Evolutionary conservation across 2,888 invertebrate genomes (phyloP), one percentile per base, ranked within the genome.

Genomic region (Oligia latruncula): DNA sequence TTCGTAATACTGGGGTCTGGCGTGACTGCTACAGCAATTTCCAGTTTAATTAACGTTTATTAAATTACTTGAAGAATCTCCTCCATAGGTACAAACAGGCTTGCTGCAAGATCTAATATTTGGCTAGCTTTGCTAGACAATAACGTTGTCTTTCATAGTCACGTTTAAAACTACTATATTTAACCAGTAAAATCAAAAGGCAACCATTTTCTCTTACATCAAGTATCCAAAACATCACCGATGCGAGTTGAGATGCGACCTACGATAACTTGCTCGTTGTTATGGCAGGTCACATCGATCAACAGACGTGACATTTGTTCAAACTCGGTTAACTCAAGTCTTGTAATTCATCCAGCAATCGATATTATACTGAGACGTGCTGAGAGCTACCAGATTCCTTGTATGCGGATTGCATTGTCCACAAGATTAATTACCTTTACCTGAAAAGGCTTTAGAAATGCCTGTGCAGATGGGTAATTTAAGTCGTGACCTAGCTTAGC

Each of bases 361-460:
- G 49, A 78, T 80, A 68, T 46, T 66, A 35, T 29, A 67, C n/a
- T 8, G 23, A 29, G 64, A 55, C 29, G 11, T 75, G 35, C 52
- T 49, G 23, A 66, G 4, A 71, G 73, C 46, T 75, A 58, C 70
- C 60, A 81, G 72, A 65, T 55, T 35, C 20, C 60, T 78, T 29
- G 49, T 13, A 77, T 77, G 62, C 13, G 62, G 67, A 71, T 78
- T 77, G 23, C 13, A 35, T 66, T 78, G 71, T 64, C 66, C 35
- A 40, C 20, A 52, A 71, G 65, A 83, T 68, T 80, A 64, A 74
- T 84, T 58, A 49, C 15, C 3, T 52, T 35, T 67, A 71, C 81
- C 64, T 43, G 67, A 64, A 76, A 62, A 52, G 49, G 65, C 65
- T 70, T 77, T 20, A 35, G 1, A 62, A 55, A 49, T 43, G 9